Conservation (phyloP, 2,797 vertebrate genomes). For the Tauraco hartlaubi region DNA sequence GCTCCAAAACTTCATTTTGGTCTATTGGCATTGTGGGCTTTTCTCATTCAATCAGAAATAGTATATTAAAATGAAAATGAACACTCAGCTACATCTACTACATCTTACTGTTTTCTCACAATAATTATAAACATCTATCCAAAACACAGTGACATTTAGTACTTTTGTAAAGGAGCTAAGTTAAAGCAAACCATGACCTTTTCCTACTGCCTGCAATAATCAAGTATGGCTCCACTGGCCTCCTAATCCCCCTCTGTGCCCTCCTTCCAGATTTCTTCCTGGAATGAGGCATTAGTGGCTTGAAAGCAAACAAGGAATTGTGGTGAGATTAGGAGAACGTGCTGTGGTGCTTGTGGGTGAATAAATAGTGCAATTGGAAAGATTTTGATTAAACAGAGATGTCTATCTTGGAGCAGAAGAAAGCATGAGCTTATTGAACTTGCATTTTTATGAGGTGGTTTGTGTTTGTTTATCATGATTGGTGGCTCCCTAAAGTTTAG, state of each 20-base stretch:
- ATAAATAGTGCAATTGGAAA: background rate
- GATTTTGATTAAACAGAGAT: background rate
- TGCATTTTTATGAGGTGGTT: background rate
- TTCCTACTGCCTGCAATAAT: background rate
- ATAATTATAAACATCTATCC: background rate
- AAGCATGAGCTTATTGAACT: background rate
- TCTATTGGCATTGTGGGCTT: background rate
- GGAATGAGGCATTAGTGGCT: background rate
- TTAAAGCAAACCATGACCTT: background rate
- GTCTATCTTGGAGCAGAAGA: background rate
- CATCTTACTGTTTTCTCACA: background rate
- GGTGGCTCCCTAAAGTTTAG: background rate
- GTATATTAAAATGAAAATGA: background rate
- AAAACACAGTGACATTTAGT: background rate
- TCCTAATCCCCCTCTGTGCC: background rate
- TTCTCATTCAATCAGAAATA: background rate
- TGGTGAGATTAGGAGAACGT: background rate
- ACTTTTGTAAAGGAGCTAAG: background rate
- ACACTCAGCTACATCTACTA: background rate
- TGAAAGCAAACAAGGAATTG: background rate
- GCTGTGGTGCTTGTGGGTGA: background rate
- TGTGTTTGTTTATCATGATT: background rate
- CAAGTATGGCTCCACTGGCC: background rate
- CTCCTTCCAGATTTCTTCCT: background rate
- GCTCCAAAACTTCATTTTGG: background rate